Evolutionary conservation across 2,797 vertebrate species (phyloP).

Genomic region (Linurgus olivaceus): DNA sequence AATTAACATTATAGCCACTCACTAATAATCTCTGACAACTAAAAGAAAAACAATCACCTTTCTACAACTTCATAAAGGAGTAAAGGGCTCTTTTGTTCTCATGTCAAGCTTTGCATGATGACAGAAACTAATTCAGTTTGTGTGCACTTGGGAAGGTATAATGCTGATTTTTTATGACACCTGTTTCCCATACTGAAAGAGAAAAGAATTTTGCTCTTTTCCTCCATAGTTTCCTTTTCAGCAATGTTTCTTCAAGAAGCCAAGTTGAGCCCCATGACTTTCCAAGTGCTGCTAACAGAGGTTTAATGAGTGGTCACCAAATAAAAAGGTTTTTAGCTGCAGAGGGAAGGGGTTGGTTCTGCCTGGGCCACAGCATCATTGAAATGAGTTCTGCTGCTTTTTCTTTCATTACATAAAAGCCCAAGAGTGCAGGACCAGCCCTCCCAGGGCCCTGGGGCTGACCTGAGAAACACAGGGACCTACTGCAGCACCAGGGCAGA

Average conservation of each 20-base stretch:
- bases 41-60: constrained; percentile 9
- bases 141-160: background rate
- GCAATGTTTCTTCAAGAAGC: background rate
- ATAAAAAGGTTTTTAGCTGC: background rate
- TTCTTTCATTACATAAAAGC: accelerated
- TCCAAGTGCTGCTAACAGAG: background rate
- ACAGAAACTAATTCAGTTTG: constrained; percentile 10
- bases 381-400: background rate
- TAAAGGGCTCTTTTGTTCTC: constrained; percentile 37
- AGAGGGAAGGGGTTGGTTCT: background rate
- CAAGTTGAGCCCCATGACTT: background rate
- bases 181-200: background rate
- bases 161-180: background rate
- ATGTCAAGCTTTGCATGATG: background rate
- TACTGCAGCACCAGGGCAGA: accelerated
- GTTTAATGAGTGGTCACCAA: background rate
- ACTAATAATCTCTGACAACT: constrained; percentile 4
- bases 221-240: background rate
- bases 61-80: background rate
- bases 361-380: background rate
- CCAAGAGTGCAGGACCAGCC: background rate
- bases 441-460: background rate
- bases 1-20: constrained; percentile 23
- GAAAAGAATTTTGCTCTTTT: background rate
- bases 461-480: background rate